phyloP scores from a whole-genome alignment of 1,140 invertebrate genomes.

The Papilio glaucus region DNA sequence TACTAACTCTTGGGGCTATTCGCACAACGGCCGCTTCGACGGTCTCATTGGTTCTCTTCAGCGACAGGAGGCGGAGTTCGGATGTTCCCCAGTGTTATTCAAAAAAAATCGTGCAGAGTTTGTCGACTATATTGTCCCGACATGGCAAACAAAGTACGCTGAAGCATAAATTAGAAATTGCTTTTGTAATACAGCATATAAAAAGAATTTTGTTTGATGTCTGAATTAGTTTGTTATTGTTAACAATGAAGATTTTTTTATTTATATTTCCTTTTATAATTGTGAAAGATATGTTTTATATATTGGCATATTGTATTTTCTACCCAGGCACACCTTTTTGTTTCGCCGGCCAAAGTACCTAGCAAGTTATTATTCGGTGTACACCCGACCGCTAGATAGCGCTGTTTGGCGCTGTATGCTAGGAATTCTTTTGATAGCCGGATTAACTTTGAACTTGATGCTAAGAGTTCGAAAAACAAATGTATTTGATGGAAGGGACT shows the following conservation, averaged over 20 bases:
- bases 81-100: conserved; percentile 38
- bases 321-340: conserved; percentile 85
- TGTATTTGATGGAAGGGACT: conserved; percentile 45
- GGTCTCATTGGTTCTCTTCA: conserved; percentile 37
- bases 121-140: conserved; percentile 37
- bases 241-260: too few relatives aligned
- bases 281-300: too few relatives aligned
- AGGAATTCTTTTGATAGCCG: conserved; percentile 50
- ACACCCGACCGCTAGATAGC: conserved; percentile 82
- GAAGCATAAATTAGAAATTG: not conserved
- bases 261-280: too few relatives aligned
- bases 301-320: conserved; percentile 37
- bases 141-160: conserved; percentile 39
- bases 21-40: conserved; percentile 37
- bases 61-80: conserved; percentile 36
- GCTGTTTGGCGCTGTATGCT: conserved; percentile 83
- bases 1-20: conserved; percentile 41
- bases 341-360: conserved; percentile 84
- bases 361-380: conserved; percentile 84
- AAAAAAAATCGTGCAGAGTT: conserved; percentile 35
- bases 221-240: too few relatives aligned
- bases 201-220: too few relatives aligned
- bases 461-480: conserved; percentile 50
- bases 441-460: conserved; percentile 44
- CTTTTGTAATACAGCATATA: too few relatives aligned